Evolutionary conservation across 1,140 invertebrate genomes (phyloP).

Genomic region (Diachasma alloeum): DNA sequence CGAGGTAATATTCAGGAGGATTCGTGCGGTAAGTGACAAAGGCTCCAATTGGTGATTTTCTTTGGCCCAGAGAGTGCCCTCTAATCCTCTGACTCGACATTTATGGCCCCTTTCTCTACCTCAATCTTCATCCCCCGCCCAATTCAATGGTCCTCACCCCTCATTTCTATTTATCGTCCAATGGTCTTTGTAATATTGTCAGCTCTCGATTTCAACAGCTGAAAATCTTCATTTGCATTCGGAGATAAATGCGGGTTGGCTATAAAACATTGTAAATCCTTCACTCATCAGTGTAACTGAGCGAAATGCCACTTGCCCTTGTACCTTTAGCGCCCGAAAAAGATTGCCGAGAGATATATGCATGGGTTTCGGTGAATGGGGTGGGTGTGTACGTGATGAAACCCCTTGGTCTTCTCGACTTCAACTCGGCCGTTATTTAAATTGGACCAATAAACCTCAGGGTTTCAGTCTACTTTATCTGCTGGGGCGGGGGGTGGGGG

Average conservation of each 20-base stretch:
- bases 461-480: neutral
- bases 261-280: constrained; percentile 51
- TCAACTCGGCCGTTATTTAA: constrained; percentile 47
- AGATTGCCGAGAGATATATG: neutral
- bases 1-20: neutral
- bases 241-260: constrained; percentile 41
- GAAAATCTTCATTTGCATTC: constrained; percentile 19
- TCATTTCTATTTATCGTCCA: neutral
- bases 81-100: neutral
- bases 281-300: constrained; percentile 40
- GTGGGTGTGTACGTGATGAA: constrained; percentile 15
- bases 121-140: neutral
- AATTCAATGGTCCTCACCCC: neutral
- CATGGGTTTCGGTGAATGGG: neutral
- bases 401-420: neutral
- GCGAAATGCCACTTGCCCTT: neutral
- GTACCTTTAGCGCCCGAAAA: constrained; percentile 11
- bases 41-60: neutral
- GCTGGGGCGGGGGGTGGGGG: neutral
- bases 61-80: neutral
- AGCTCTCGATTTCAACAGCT: neutral
- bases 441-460: constrained; percentile 51
- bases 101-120: neutral
- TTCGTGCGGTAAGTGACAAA: neutral
- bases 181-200: neutral